A percentile compares a stretch with the other conserved stretches of the same genome.
Evolutionary conservation across 2,113 vertebrate species (phyloP).

Genomic region (Clarias gariepinus): DNA sequence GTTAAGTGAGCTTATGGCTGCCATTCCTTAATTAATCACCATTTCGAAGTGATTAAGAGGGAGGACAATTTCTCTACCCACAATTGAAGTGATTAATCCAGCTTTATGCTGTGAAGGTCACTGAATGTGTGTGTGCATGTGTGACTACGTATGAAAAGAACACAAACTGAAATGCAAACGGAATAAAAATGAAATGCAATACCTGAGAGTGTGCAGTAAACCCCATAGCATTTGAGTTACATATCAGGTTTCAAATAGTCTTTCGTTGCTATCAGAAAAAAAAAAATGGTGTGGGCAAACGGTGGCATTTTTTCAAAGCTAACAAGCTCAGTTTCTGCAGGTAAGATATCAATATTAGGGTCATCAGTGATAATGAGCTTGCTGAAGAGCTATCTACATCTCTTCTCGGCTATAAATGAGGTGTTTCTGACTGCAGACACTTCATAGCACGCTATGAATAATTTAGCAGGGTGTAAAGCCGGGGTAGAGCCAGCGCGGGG

Average conservation of each 20-base stretch:
- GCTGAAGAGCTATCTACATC: constrained; percentile 17
- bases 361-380: constrained; percentile 25
- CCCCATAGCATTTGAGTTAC: background rate
- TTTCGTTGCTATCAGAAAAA: background rate
- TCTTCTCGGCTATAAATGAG: constrained; percentile 48
- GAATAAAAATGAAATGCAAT: background rate
- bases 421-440: constrained; percentile 47
- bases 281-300: background rate
- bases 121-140: constrained; percentile 51
- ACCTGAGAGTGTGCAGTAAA: background rate
- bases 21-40: constrained; percentile 73
- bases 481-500: constrained; percentile 46
- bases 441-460: constrained; percentile 64
- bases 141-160: constrained; percentile 63
- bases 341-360: constrained; percentile 16
- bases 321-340: constrained; percentile 10
- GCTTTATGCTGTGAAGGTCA: constrained; percentile 77
- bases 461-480: constrained; percentile 61
- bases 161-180: constrained; percentile 32
- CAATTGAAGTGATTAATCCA: constrained; percentile 72
- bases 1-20: constrained; percentile 61
- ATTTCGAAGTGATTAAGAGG: constrained; percentile 75
- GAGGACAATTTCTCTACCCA: constrained; percentile 69
- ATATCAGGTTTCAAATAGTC: background rate
- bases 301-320: background rate